Evolutionary conservation across 2,888 invertebrate genomes (phyloP), one percentile per base, ranked within the genome.

Genomic region (Flexamia atlantica): DNA sequence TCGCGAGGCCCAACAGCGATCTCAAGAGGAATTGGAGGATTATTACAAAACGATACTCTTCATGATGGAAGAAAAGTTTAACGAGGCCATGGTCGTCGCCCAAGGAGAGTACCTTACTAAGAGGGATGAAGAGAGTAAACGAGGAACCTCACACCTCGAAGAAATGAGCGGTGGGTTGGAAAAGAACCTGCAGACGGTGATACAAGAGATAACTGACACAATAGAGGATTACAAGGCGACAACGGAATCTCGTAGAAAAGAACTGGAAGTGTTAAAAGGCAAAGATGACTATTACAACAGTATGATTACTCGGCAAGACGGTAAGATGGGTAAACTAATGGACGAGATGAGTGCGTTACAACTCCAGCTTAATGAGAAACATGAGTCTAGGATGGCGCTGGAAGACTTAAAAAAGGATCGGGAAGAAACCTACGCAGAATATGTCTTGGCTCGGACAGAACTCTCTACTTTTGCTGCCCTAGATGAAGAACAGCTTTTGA

Each of bases 241-340:
- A 10, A 82, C 82, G 12, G 82, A 82, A 7, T 23, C 7, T n/a
- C 42, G 70, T 9, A 82, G 82, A 72, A 82, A 72, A 32, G 53
- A 82, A 72, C 10, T 82, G 50, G 72, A 70, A 50, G 36, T 23
- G 4, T 50, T 53, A 4, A 70, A 72, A 53, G 0, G 17, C 14
- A 82, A 72, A 53, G 82, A 82, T 72, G 36, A 72, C 4, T 82
- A 28, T 50, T 82, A 72, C 40, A 46, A 70, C 7, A 53, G 42
- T 25, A 72, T 82, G 82, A 82, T 82, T 17, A 72, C 28, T 10
- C 46, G 53, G 2, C 82, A 82, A 32, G 30, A 82, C 25, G 25
- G 25, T 20, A 70, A 46, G 20, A 72, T 72, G 72, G 23, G 30
- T 1, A 82, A 82, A 17, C 53, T 82, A 53, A n/a, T 42, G 42